phyloP scores from a whole-genome alignment of 2,888 invertebrate genomes.

The Gryllus longicercus region DNA sequence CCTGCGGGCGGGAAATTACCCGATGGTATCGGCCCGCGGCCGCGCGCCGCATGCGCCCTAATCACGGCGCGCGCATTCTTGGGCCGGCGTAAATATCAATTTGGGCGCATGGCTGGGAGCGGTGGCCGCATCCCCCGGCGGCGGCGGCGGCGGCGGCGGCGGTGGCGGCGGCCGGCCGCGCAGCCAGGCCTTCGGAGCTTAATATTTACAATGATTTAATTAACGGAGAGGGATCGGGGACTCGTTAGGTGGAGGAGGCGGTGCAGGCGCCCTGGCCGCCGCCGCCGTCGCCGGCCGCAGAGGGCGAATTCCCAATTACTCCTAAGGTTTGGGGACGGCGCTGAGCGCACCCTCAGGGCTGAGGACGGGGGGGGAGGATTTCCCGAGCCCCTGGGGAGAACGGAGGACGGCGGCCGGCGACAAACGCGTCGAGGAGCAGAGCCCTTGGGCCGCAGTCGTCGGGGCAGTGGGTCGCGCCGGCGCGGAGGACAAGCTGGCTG shows the following conservation, averaged over 20 bases:
- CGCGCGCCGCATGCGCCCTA: conserved; percentile 8
- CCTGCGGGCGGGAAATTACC: conserved; percentile 20
- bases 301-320: conserved; percentile 17
- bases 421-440: too few relatives aligned
- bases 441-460: too few relatives aligned
- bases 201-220: conserved; percentile 17
- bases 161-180: background rate
- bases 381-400: background rate
- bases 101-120: conserved; percentile 17
- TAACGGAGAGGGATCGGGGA: conserved; percentile 8
- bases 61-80: conserved; percentile 9
- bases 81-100: conserved; percentile 17
- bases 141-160: too few relatives aligned
- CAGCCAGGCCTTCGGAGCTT: background rate
- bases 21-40: conserved; percentile 8
- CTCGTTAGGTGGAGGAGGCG: conserved; percentile 1
- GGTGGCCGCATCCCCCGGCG: background rate
- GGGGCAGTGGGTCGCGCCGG: too few relatives aligned
- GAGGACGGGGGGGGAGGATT: background rate
- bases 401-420: background rate
- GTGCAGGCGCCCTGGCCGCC: background rate
- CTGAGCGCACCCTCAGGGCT: background rate
- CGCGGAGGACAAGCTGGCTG: too few relatives aligned
- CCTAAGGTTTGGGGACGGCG: background rate
- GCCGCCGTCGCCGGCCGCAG: background rate